Percentiles rank a stretch among this genome's conserved stretches.
Conservation (phyloP, 1,140 invertebrate species). For the Oryzaephilus surinamensis region DNA sequence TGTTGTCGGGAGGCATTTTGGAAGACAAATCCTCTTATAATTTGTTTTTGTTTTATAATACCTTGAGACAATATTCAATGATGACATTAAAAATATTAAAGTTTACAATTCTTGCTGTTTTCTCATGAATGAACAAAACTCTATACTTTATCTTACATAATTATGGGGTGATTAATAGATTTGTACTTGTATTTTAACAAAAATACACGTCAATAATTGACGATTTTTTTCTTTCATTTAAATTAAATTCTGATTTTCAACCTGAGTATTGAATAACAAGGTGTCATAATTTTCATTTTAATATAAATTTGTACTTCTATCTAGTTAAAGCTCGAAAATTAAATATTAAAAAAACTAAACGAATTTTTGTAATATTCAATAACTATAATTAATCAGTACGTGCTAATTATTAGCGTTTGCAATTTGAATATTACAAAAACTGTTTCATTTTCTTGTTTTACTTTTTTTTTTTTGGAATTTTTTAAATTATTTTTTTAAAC, state of each 20-base stretch:
- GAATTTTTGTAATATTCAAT: slow-evolving; percentile 10
- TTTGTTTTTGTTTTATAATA: slow-evolving; percentile 1
- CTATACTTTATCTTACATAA: slow-evolving; percentile 18
- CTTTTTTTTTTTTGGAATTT: slow-evolving; percentile 3
- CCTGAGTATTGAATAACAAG: slow-evolving; percentile 16
- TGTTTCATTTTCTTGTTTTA: slow-evolving; percentile 1
- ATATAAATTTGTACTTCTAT: slow-evolving; percentile 12
- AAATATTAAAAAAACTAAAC: slow-evolving; percentile 5
- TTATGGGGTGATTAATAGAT: slow-evolving; percentile 31
- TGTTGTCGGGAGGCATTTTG: slow-evolving; percentile 13
- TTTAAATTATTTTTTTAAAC: background rate
- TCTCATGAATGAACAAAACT: slow-evolving; percentile 9
- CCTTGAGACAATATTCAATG: slow-evolving; percentile 15
- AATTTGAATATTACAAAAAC: background rate
- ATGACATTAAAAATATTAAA: slow-evolving; percentile 9
- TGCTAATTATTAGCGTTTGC: slow-evolving; percentile 8
- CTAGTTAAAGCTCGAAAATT: slow-evolving; percentile 6
- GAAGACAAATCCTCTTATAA: slow-evolving; percentile 10
- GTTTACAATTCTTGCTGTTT: slow-evolving; percentile 2
- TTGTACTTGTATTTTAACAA: slow-evolving; percentile 35
- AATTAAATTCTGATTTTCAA: slow-evolving; percentile 15
- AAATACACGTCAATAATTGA: slow-evolving; percentile 33
- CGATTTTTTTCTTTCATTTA: slow-evolving; percentile 21
- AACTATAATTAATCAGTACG: slow-evolving; percentile 22
- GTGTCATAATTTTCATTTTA: slow-evolving; percentile 18